These are phyloP conservation scores for Platichthys stellatus DNA, from an alignment of 2,113 vertebrate genomes.

Conservation along the genomic window DNA sequence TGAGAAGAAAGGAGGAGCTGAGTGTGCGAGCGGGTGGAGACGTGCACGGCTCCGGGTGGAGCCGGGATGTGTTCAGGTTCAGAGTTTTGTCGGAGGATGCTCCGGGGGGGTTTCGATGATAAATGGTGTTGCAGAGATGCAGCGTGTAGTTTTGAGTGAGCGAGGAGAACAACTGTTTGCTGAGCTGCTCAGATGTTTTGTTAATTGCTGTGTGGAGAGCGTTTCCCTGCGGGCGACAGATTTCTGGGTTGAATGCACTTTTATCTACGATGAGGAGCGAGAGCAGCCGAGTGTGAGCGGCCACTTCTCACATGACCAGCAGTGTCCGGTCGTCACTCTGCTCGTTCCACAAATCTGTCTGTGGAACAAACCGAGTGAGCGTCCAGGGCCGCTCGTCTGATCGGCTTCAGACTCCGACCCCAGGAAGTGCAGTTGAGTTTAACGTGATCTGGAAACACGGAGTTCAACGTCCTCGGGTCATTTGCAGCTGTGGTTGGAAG, in stretches of 20 bases:
- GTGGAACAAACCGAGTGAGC: too few relatives aligned
- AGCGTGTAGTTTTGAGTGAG: constrained; percentile 20
- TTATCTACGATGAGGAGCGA: too few relatives aligned
- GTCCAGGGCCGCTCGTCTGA: too few relatives aligned
- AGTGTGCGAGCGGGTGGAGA: background rate
- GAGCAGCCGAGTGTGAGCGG: too few relatives aligned
- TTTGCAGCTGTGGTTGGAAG: too few relatives aligned
- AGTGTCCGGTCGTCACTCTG: too few relatives aligned
- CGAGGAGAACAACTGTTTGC: constrained; percentile 31
- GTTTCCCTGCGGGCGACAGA: constrained; percentile 33
- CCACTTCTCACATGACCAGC: too few relatives aligned
- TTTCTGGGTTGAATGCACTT: background rate
- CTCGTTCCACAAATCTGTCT: too few relatives aligned
- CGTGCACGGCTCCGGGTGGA: background rate
- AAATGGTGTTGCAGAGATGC: constrained; percentile 47
- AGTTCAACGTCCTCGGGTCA: too few relatives aligned
- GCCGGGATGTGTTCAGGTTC: constrained; percentile 45
- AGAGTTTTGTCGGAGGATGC: constrained; percentile 44
- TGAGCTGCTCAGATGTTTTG: constrained; percentile 21
- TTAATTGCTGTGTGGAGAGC: constrained; percentile 38
- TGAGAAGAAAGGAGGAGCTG: background rate
- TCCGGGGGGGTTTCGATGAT: constrained; percentile 38
- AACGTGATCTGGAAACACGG: too few relatives aligned
- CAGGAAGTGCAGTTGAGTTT: too few relatives aligned
- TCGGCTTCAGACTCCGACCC: too few relatives aligned